These are phyloP conservation scores for Batillaria attramentaria DNA, from an alignment of 1,140 invertebrate species.

Conservation along the genomic window DNA sequence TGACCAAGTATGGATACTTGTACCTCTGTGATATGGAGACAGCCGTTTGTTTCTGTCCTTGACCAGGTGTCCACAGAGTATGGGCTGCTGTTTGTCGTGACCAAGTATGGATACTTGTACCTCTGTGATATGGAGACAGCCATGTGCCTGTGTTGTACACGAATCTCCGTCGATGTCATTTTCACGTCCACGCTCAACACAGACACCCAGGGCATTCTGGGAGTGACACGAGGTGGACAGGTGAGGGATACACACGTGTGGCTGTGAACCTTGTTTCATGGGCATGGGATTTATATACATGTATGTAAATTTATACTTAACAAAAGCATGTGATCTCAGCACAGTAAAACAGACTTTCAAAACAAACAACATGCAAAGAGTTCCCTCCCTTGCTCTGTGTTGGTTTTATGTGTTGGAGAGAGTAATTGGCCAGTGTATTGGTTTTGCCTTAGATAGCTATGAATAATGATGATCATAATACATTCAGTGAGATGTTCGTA, in stretches of 20 bases:
- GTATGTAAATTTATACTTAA: no score
- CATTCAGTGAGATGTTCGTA: no score
- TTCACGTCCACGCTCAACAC: conserved; percentile 69
- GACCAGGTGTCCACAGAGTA: conserved; percentile 67
- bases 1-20: background rate
- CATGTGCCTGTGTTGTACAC: conserved; percentile 65
- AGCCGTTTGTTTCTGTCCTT: background rate
- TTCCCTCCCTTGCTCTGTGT: no score
- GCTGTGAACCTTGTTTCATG: no score
- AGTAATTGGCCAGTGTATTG: no score
- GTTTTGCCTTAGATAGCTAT: background rate
- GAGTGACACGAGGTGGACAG: conserved; percentile 70
- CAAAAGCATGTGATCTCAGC: no score
- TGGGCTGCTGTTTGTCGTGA: conserved; percentile 70
- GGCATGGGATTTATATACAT: no score
- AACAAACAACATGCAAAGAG: no score
- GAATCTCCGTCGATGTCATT: conserved; percentile 67
- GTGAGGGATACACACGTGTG: no score
- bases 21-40: background rate
- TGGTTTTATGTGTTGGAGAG: no score
- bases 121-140: conserved; percentile 72
- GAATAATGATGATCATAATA: background rate
- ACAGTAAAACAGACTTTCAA: no score
- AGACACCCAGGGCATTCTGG: conserved; percentile 70
- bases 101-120: conserved; percentile 72